These are phyloP conservation scores for Stomorhina lunata DNA, from an alignment of 2,888 invertebrate species.

Conservation along the genomic window DNA sequence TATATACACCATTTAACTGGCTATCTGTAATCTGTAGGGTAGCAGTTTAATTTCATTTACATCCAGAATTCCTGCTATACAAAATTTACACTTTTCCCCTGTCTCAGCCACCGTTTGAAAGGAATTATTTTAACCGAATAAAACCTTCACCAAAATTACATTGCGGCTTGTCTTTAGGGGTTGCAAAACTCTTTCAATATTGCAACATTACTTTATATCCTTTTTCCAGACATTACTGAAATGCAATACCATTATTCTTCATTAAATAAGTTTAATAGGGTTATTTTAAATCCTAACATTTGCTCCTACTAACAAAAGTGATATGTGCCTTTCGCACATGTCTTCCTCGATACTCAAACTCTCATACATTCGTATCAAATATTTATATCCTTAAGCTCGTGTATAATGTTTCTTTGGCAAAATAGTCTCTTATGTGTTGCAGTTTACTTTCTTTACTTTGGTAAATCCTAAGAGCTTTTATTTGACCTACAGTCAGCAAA, in stretches of 20 bases:
- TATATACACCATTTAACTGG: too few relatives aligned
- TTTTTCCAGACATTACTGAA: not conserved
- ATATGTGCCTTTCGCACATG: not conserved
- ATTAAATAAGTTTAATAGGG: not conserved
- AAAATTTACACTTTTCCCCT: too few relatives aligned
- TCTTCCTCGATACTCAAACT: not conserved
- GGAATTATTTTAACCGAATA: not conserved
- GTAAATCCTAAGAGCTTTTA: too few relatives aligned
- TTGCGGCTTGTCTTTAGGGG: not conserved
- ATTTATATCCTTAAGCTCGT: not conserved
- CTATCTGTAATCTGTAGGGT: too few relatives aligned
- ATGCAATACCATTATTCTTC: not conserved
- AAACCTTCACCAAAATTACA: not conserved
- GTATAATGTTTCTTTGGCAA: not conserved
- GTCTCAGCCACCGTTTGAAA: too few relatives aligned
- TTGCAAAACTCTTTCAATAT: not conserved
- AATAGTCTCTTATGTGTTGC: not conserved
- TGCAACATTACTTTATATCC: not conserved
- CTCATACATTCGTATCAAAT: too few relatives aligned
- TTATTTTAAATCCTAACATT: slow-evolving; percentile 4
- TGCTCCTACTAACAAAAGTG: not conserved
- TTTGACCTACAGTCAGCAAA: too few relatives aligned
- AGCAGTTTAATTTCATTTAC: too few relatives aligned
- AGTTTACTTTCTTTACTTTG: too few relatives aligned
- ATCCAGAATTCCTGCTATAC: too few relatives aligned